Evolutionary conservation across 2,113 vertebrate species (phyloP).

Genomic region (Gopherus evgoodei): DNA sequence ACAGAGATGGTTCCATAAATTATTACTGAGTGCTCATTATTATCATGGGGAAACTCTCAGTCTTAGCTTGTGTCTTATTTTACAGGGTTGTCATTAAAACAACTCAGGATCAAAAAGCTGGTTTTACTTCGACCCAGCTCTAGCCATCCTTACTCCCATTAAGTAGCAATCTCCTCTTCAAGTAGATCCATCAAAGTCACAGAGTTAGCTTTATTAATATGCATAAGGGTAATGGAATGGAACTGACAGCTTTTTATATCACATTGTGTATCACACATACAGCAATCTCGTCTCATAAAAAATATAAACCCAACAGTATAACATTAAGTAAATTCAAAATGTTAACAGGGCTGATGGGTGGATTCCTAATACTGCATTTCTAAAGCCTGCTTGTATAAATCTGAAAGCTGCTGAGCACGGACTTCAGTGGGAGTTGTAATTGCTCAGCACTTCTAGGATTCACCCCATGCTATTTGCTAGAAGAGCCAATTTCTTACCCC

Average conservation of each 20-base stretch:
- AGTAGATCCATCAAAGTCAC: background rate
- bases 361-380: background rate
- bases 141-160: background rate
- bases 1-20: background rate
- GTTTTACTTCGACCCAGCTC: background rate
- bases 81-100: background rate
- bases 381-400: background rate
- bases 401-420: background rate
- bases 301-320: fast-evolving
- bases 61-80: background rate
- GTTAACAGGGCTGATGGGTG: background rate
- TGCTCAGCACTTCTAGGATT: background rate
- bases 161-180: background rate
- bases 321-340: background rate
- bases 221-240: background rate
- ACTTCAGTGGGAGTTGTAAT: background rate
- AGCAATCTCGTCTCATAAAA: background rate
- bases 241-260: background rate
- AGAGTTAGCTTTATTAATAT: background rate
- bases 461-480: background rate
- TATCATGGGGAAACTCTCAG: conserved; percentile 24
- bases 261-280: fast-evolving
- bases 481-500: background rate
- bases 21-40: background rate
- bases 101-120: background rate